phyloP scores from a whole-genome alignment of 2,888 invertebrate genomes.

The Pristionchus mayeri region DNA sequence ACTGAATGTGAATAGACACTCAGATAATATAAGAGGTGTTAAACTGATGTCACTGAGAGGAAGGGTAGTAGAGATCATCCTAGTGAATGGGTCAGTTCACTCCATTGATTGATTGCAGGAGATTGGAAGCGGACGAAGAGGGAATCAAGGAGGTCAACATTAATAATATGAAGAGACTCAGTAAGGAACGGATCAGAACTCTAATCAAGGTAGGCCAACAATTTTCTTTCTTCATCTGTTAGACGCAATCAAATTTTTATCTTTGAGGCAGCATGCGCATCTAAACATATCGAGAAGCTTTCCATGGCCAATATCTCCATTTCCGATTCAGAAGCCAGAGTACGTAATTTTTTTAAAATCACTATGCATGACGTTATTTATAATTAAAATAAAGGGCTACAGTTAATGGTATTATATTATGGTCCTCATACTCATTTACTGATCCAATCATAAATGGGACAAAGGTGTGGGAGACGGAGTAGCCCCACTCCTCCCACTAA shows the following conservation, averaged over 20 bases:
- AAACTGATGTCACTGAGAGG: too few relatives aligned
- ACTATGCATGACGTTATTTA: too few relatives aligned
- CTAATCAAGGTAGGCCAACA: conserved; percentile 87
- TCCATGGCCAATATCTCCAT: conserved; percentile 94
- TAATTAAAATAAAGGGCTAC: neutral
- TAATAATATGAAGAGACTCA: conserved; percentile 99
- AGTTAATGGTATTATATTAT: neutral
- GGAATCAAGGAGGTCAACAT: conserved; percentile 93
- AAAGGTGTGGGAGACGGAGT: too few relatives aligned
- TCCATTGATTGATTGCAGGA: conserved; percentile 56
- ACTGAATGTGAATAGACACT: too few relatives aligned
- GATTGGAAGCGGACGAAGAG: conserved; percentile 86
- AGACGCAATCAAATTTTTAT: too few relatives aligned
- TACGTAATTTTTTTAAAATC: conserved; percentile 65
- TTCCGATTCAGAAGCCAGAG: conserved; percentile 87
- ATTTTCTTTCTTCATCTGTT: neutral
- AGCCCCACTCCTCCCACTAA: too few relatives aligned
- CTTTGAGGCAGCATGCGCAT: conserved; percentile 83
- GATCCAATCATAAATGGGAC: too few relatives aligned
- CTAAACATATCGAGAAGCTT: conserved; percentile 91
- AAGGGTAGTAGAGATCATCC: neutral
- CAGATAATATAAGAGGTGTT: too few relatives aligned
- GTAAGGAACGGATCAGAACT: conserved; percentile 92
- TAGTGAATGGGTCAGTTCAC: neutral
- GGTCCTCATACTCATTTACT: too few relatives aligned